Evolutionary conservation across 2,888 invertebrate species (phyloP).

Genomic region (Eledona agricola): DNA sequence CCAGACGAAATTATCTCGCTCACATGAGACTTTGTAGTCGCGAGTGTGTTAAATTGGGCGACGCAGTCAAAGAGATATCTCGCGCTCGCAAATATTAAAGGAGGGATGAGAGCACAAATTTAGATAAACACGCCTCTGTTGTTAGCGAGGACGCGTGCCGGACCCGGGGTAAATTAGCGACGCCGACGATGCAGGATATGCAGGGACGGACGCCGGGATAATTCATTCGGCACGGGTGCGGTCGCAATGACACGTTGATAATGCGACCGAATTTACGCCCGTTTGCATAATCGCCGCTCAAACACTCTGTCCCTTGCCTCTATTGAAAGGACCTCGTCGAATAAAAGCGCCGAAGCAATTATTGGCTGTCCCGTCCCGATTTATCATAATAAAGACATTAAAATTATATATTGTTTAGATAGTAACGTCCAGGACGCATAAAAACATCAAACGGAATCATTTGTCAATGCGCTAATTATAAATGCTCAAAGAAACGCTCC

Average conservation of each 20-base stretch:
- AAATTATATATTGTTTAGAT: constrained; percentile 27
- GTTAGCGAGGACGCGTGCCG: constrained; percentile 32
- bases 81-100: constrained; percentile 3
- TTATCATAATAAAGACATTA: too few species aligned
- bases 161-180: constrained; percentile 28
- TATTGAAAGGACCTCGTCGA: background rate
- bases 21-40: constrained; percentile 17
- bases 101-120: constrained; percentile 19
- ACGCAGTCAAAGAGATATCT: constrained; percentile 4
- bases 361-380: too few species aligned
- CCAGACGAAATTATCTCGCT: constrained; percentile 37
- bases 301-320: background rate
- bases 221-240: constrained; percentile 26
- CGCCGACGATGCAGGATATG: constrained; percentile 22
- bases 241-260: constrained; percentile 24
- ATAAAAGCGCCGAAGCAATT: background rate
- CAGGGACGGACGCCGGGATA: constrained; percentile 11
- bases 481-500: constrained; percentile 41
- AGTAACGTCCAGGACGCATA: constrained; percentile 11
- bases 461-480: constrained; percentile 45
- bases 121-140: constrained; percentile 32
- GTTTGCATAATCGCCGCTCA: constrained; percentile 12
- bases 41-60: constrained; percentile 10
- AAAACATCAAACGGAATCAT: constrained; percentile 44
- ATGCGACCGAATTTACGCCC: constrained; percentile 22